Base-by-base conservation (phyloP, 2,113 vertebrate species). In the Hemicordylus capensis region DNA sequence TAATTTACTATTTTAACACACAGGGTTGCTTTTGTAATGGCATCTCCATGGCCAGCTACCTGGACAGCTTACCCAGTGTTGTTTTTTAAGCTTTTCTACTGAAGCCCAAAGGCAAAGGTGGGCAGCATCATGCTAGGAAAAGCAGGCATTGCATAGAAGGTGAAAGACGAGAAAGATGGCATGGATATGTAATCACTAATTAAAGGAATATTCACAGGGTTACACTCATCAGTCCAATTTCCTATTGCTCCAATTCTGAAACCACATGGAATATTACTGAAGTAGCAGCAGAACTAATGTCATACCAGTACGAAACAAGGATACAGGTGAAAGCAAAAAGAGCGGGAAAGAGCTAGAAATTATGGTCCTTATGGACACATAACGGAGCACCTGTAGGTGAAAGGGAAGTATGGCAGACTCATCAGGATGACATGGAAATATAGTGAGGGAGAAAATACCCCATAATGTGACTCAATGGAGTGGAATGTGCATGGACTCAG, bases 201-300 rank as follows among this genome's bases (percentile, higher is more conserved):
- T 54, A 17, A 17, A n/a, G 46, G 46, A n/a, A n/a, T 51, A n/a
- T 20, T 31, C 15, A 14, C 28, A n/a, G 1, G 24, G 59, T 51
- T 59, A 78, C 39, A 74, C 9, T 0, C 0, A 34, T 34, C 58
- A 10, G 77, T 46, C 9, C 8, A 77, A 69, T 42, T 22, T 91
- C 81, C 74, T 78, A 39, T 51, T 5, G 6, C 39, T 48, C n/a
- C n/a, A n/a, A 70, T 31, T 59, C 76, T 85, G 64, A 7, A 51
- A 73, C 48, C 51, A 66, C 12, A 80, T 66, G 20, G 89, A 87
- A 87, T 24, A 83, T 80, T 67, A 77, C 1, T 8, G 42, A 92
- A 93, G 75, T 44, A 85, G 78, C 80, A 83, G 77, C 2, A 58
- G 58, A 51, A 42, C 76, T 86, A 61, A 59, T 74, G 58, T 79